A percentile compares a stretch with the other conserved stretches of the same genome.
phyloP scores from a whole-genome alignment of 2,888 invertebrate genomes.

The Philaethria dido region DNA sequence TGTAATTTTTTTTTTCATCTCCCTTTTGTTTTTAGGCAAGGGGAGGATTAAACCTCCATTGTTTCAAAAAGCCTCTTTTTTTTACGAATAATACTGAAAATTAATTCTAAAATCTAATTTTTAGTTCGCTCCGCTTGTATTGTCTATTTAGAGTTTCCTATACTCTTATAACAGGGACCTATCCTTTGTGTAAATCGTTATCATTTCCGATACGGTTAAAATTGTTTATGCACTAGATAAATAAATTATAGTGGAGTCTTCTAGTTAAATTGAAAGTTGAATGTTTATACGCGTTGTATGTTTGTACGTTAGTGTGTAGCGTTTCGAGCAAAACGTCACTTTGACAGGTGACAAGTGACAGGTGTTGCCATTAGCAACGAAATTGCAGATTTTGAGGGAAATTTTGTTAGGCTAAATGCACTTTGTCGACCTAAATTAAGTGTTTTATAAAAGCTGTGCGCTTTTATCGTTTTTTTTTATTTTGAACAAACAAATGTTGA shows the following conservation, averaged over 20 bases:
- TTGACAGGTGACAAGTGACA: conserved; percentile 35
- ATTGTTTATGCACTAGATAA: conserved; percentile 65
- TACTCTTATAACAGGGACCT: conserved; percentile 32
- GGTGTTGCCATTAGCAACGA: conserved; percentile 52
- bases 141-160: conserved; percentile 24
- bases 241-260: conserved; percentile 57
- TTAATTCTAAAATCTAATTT: no score
- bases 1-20: neutral
- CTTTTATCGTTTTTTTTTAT: conserved; percentile 36
- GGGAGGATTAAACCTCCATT: neutral
- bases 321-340: conserved; percentile 19
- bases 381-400: conserved; percentile 57
- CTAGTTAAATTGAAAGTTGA: conserved; percentile 61
- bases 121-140: neutral
- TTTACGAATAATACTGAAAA: neutral
- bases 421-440: conserved; percentile 56
- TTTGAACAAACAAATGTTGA: conserved; percentile 29
- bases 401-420: conserved; percentile 57
- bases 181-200: conserved; percentile 20
- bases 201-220: conserved; percentile 32
- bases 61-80: neutral
- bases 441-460: conserved; percentile 56
- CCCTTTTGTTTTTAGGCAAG: neutral
- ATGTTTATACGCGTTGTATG: conserved; percentile 68
- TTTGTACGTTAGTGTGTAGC: conserved; percentile 66